Evolutionary conservation across 2,888 invertebrate genomes (phyloP), one percentile per base, ranked within the genome.

Genomic region (Drepanosiphum platanoidis): DNA sequence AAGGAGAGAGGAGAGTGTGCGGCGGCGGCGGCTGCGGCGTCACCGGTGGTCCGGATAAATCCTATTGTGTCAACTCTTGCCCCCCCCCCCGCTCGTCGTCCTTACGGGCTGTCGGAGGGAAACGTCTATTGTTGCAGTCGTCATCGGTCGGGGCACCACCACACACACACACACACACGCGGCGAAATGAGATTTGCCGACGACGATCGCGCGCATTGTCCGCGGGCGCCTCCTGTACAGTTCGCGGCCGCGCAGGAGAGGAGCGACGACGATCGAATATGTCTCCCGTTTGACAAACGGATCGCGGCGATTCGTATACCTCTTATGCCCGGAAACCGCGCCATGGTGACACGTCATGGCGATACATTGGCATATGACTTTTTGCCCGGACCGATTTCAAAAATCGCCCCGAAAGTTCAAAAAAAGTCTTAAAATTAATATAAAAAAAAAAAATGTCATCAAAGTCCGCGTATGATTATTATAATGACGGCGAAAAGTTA

Each of bases 41-140:
- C 32, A 84, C 83, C 75, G 83, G 83, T 84, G 83, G 83, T 84
- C 83, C 83, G 75, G 75, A 77, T 77, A 52, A 68, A 30, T 80
- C 64, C 83, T 58, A 84, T 84, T 84, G 83, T 84, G 75, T 75
- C 83, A 84, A 75, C 66, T 36, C 46, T 75, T 75, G 34, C 22
- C 15, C 75, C 11, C 46, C 22, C 15, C 75, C 11, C 83, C 83
- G 18, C 27, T 18, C n/a, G n/a, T n/a, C n/a, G n/a, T n/a, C n/a
- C n/a, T n/a, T n/a, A n/a, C n/a, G n/a, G n/a, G n/a, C n/a, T n/a
- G n/a, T n/a, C n/a, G n/a, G n/a, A n/a, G n/a, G n/a, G n/a, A n/a
- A n/a, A n/a, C 9, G 3, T 27, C 79, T 42, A 83, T 83, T 83
- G 83, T 83, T 83, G 64, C 61, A 74, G 74, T 74, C 74, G 74